These are phyloP conservation scores for Spodoptera exigua DNA, from an alignment of 2,888 invertebrate species.

Conservation along the genomic window DNA sequence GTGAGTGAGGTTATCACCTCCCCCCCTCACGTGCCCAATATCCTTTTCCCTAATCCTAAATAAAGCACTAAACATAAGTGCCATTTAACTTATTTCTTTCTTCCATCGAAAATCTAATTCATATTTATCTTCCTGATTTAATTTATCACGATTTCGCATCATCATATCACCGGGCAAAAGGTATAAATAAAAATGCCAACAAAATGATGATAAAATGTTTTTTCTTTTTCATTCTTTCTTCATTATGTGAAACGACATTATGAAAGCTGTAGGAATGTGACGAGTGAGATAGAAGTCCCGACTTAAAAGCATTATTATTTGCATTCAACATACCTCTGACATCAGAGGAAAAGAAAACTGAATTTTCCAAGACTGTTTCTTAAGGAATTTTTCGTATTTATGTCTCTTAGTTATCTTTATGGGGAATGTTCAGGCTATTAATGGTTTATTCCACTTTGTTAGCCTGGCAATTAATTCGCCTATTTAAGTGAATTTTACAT, in stretches of 20 bases:
- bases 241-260: conserved; percentile 21
- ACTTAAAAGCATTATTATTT: conserved; percentile 21
- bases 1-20: no score
- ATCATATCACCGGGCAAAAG: background rate
- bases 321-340: conserved; percentile 8
- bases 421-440: no score
- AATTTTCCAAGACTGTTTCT: conserved; percentile 24
- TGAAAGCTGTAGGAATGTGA: conserved; percentile 17
- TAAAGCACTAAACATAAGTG: no score
- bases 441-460: no score
- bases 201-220: conserved; percentile 33
- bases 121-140: no score
- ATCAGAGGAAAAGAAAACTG: conserved; percentile 2
- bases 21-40: no score
- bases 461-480: no score
- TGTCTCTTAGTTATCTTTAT: background rate
- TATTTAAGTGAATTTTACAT: no score
- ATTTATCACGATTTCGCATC: no score
- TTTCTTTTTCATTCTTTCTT: conserved; percentile 26
- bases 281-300: conserved; percentile 20
- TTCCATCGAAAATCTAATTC: no score
- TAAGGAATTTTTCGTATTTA: background rate
- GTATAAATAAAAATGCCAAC: background rate
- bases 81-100: no score
- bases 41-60: no score